A percentile compares a stretch with the other conserved stretches of the same genome.
Evolutionary conservation across 2,888 invertebrate species (phyloP).

Genomic region (Bhutanitis thaidina): DNA sequence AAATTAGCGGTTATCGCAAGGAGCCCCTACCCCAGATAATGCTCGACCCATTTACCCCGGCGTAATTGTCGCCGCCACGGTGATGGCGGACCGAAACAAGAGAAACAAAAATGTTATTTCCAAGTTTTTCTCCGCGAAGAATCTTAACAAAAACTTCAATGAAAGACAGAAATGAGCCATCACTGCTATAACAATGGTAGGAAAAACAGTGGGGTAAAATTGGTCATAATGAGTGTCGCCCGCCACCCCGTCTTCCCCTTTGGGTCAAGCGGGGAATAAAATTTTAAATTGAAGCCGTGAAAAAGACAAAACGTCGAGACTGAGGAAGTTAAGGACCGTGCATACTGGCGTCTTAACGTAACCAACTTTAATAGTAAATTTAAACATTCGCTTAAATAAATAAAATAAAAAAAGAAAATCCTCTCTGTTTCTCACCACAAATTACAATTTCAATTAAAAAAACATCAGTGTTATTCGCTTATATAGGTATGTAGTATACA

Average conservation of each 20-base stretch:
- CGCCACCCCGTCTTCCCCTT: slow-evolving; percentile 44
- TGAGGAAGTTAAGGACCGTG: slow-evolving; percentile 32
- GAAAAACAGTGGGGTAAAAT: slow-evolving; percentile 67
- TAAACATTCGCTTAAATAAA: too few species aligned
- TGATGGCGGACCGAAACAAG: slow-evolving; percentile 8
- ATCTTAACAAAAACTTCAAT: slow-evolving; percentile 51
- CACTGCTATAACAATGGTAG: slow-evolving; percentile 52
- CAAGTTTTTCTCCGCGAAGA: slow-evolving; percentile 15
- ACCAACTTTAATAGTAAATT: too few species aligned
- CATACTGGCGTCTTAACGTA: slow-evolving; percentile 20
- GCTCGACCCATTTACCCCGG: slow-evolving; percentile 16
- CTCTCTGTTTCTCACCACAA: too few species aligned
- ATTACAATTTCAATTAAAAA: too few species aligned
- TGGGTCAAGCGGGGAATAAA: slow-evolving; percentile 72
- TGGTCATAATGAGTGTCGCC: slow-evolving; percentile 75
- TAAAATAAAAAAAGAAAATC: too few species aligned
- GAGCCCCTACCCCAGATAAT: slow-evolving; percentile 5
- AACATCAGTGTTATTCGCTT: too few species aligned
- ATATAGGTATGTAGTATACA: too few species aligned
- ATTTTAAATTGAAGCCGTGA: slow-evolving; percentile 72
- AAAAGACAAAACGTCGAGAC: slow-evolving; percentile 65
- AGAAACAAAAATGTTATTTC: slow-evolving; percentile 13
- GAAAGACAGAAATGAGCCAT: slow-evolving; percentile 66
- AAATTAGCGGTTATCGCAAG: neutral
- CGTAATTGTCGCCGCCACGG: slow-evolving; percentile 19